Evolutionary conservation across 1,140 invertebrate genomes (phyloP), one percentile per base, ranked within the genome.

Genomic region (Dendroctonus ponderosae): DNA sequence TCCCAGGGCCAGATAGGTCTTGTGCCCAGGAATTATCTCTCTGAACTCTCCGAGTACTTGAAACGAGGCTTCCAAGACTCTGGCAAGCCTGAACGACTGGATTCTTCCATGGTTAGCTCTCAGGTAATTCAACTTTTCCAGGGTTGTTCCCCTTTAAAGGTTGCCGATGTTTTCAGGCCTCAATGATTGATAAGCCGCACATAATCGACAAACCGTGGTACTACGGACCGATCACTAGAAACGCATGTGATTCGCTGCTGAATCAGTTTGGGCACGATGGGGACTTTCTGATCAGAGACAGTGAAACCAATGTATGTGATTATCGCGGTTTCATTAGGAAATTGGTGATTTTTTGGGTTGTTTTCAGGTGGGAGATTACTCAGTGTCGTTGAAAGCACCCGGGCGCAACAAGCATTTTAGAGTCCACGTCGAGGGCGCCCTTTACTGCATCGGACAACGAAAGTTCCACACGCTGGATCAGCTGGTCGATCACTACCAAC

Each of bases 321-420:
- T 49, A 37, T 58, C 11, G 44, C 2, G 12, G 8, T 52, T 52
- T 52, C 1, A 46, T 1, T 11, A 46, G 12, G 43, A 46, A 46
- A 46, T 9, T 46, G 12, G 12, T 1, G 43, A 46, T 3, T 9
- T 46, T 46, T 4, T 4, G 1, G 1, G 12, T 3, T 69, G 62
- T 76, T 83, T 84, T 14, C 80, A 98, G 96, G 90, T 94, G 83
- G 97, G 97, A 65, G 97, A 99, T 82, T 98, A 92, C 81, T 99
- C 97, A 43, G 96, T 99, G 70, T 98, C 97, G 40, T 83, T 99
- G 72, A 99, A 99, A 84, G 97, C 97, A 50, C 91, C 94, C 53
- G 93, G 92, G 41, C 89, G 96, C 66, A 99, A 99, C 82, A 99
- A 99, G 80, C 97, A 99, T 82, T 99, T 99, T 83, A 89, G 97